Conservation (phyloP, 2,797 vertebrate species). For the Malacoctenus gilli region DNA sequence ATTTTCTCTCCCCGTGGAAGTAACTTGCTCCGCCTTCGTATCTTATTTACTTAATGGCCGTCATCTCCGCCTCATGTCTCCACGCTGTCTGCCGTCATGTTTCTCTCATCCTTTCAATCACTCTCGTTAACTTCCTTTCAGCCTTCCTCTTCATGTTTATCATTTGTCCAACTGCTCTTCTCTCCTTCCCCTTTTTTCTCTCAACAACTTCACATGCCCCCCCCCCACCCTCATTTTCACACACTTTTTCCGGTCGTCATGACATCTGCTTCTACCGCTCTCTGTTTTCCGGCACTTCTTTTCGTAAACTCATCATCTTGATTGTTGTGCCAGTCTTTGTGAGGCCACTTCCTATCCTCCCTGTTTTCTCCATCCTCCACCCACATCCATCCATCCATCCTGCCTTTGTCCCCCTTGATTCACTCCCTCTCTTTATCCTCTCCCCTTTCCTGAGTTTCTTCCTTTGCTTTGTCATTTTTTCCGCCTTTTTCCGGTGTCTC, state of each 20-base stretch:
- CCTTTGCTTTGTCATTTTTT: neutral
- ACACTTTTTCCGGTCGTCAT: neutral
- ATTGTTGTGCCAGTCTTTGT: constrained; percentile 25
- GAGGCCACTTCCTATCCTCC: neutral
- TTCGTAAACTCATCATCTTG: constrained; percentile 8
- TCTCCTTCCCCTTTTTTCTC: neutral
- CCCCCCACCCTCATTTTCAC: neutral
- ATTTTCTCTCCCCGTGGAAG: constrained; percentile 2
- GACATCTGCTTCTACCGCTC: neutral
- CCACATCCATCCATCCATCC: neutral
- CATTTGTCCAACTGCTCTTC: neutral
- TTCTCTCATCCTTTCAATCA: constrained; percentile 16
- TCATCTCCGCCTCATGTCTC: neutral
- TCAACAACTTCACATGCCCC: neutral
- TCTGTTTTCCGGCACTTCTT: constrained; percentile 11
- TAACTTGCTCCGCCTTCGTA: constrained; percentile 3
- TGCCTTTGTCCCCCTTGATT: constrained; percentile 4
- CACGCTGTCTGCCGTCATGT: neutral
- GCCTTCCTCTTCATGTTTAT: constrained; percentile 6
- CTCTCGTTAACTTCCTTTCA: constrained; percentile 24
- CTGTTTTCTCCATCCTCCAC: constrained; percentile 12
- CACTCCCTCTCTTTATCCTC: neutral
- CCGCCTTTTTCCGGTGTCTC: no score
- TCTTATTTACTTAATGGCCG: constrained; percentile 15
- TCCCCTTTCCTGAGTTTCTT: neutral